These are phyloP conservation scores for Pollachius pollachius DNA, from an alignment of 2,113 vertebrate genomes.

Conservation along the genomic window DNA sequence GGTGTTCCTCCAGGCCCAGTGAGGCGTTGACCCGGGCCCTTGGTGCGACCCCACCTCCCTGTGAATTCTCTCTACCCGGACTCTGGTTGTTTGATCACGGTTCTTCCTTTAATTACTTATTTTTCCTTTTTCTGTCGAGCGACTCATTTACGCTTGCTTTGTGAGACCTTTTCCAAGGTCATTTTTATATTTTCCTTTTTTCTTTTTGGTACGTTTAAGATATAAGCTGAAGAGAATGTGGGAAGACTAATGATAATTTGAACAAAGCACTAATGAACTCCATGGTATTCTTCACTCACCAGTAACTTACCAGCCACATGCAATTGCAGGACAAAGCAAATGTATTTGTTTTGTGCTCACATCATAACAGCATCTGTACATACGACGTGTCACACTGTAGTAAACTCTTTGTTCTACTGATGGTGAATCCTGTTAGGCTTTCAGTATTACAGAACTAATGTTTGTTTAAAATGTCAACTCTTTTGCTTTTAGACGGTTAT, in stretches of 20 bases:
- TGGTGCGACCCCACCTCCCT: not conserved
- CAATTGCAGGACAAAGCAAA: slow-evolving; percentile 13
- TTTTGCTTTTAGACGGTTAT: slow-evolving; percentile 24
- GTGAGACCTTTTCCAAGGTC: not conserved
- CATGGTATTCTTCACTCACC: slow-evolving; percentile 25
- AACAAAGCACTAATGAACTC: slow-evolving; percentile 35
- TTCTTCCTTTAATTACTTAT: slow-evolving; percentile 2
- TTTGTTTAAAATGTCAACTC: slow-evolving; percentile 14
- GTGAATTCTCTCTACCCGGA: slow-evolving; percentile 17
- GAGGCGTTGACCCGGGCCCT: slow-evolving; percentile 19
- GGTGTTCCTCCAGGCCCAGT: slow-evolving; percentile 68
- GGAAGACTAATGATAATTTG: not conserved
- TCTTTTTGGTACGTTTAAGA: too few relatives aligned
- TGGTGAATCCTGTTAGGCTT: slow-evolving; percentile 52
- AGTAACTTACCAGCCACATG: slow-evolving; percentile 33
- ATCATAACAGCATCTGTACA: slow-evolving; percentile 44
- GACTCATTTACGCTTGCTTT: slow-evolving; percentile 34
- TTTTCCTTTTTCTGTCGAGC: slow-evolving; percentile 29
- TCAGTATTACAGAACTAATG: slow-evolving; percentile 49
- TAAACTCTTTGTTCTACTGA: slow-evolving; percentile 34
- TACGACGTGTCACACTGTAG: slow-evolving; percentile 22
- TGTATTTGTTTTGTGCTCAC: slow-evolving; percentile 36
- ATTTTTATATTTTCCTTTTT: too few relatives aligned
- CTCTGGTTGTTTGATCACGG: slow-evolving; percentile 36
- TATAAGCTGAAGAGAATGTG: too few relatives aligned